Evolutionary conservation across 2,113 vertebrate genomes (phyloP).

Genomic region (Rattus norvegicus): DNA sequence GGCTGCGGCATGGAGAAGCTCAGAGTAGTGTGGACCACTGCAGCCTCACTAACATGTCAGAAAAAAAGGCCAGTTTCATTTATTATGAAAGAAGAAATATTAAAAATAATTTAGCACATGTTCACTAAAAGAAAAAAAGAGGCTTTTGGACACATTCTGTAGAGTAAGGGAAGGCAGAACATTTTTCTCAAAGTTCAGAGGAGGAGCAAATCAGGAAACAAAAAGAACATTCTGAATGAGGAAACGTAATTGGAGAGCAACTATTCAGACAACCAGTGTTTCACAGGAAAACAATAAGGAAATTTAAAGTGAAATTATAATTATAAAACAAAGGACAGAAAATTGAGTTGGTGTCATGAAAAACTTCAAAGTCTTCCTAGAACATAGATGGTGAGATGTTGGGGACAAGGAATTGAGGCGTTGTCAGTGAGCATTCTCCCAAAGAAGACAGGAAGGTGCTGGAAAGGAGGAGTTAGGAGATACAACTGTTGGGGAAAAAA

Average conservation of each 20-base stretch:
- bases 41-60: too few relatives aligned
- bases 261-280: neutral
- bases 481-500: neutral
- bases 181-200: conserved; percentile 37
- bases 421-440: neutral
- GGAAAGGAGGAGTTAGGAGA: conserved; percentile 25
- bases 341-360: conserved; percentile 27
- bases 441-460: neutral
- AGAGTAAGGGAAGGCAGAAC: neutral
- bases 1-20: too few relatives aligned
- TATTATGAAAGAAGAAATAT: neutral
- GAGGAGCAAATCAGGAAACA: conserved; percentile 25
- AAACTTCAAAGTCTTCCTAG: conserved; percentile 4
- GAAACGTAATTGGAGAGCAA: neutral
- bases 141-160: conserved; percentile 28
- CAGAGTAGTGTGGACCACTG: too few relatives aligned
- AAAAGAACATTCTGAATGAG: conserved; percentile 21
- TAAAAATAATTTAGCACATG: neutral
- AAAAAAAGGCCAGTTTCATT: neutral
- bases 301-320: conserved; percentile 41
- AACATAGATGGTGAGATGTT: neutral
- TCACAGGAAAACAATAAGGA: conserved; percentile 1
- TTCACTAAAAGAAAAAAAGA: neutral
- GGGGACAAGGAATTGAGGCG: neutral
- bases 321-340: conserved; percentile 27